Base-by-base conservation (phyloP, 2,113 vertebrate genomes). In the Rhea americana region DNA sequence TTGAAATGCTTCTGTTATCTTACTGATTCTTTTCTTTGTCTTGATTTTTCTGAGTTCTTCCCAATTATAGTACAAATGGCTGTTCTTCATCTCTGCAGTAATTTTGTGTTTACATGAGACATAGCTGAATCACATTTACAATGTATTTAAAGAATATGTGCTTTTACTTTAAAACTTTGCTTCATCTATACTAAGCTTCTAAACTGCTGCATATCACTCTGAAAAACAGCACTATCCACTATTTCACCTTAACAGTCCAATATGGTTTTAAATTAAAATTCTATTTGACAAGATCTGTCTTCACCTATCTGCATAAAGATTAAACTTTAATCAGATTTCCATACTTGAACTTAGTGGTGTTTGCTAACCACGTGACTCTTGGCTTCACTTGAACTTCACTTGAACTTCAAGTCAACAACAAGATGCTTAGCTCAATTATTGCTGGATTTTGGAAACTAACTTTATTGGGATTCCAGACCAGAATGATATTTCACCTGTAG, bases 21-120 rank as follows among this genome's bases (percentile, higher is more conserved):
- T 95, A 92, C 83, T 89, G 93, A 95, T 94, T 89, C 25, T 89
- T 93, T 89, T 76, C 83, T 95, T 96, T 96, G 95, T 94, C 90
- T 91, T 79, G 83, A 47, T 91, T 94, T 96, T 78, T 94, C 56
- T 90, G 80, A 90, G 89, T 96, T 94, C 92, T 86, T 66, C 73
- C 90, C 87, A 87, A 94, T 96, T 80, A 90, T 90, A 89, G 56
- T 28, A 37, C 68, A 87, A 86, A 90, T 81, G 94, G 78, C 91
- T 92, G 58, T 71, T 66, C 90, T 95, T 95, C 83, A 65, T 91
- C 89, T 86, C 77, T 68, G 83, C 47, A 68, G 84, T 91, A 93
- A 89, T 75, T 66, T 50, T 50, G 8, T 91, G 61, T 95, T 96
- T 94, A 92, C 92, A 65, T 47, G 66, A 93, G 83, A 56, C 51